A percentile compares a stretch with the other conserved stretches of the same genome.
These are phyloP conservation scores for Dastarcus helophoroides DNA, from an alignment of 2,888 invertebrate species.

Conservation along the genomic window DNA sequence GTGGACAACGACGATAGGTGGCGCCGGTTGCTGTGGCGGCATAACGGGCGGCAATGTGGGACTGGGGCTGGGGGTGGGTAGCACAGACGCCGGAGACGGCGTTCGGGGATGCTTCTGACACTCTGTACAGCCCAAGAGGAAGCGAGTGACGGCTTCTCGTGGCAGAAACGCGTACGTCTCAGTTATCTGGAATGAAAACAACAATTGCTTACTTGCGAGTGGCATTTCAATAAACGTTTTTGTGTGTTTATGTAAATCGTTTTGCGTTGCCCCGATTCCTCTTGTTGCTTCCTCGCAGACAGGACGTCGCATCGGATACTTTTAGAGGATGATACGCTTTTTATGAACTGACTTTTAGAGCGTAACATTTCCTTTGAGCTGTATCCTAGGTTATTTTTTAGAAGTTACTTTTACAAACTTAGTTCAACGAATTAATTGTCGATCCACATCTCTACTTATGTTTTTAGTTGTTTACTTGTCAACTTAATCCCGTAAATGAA, in stretches of 20 bases:
- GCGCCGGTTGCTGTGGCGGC: constrained; percentile 20
- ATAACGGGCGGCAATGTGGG: constrained; percentile 28
- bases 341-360: too few species aligned
- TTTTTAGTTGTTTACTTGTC: too few species aligned
- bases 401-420: too few species aligned
- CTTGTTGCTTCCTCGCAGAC: not conserved
- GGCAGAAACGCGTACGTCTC: constrained; percentile 94
- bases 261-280: constrained; percentile 2
- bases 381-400: too few species aligned
- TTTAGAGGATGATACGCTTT: too few species aligned
- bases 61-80: constrained; percentile 34
- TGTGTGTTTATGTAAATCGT: constrained; percentile 10
- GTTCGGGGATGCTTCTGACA: constrained; percentile 74
- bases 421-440: too few species aligned
- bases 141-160: constrained; percentile 90
- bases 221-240: constrained; percentile 26
- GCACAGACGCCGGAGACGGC: constrained; percentile 45
- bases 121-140: constrained; percentile 87
- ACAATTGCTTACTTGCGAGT: constrained; percentile 17
- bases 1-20: constrained; percentile 8
- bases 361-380: too few species aligned
- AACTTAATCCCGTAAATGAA: too few species aligned
- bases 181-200: constrained; percentile 67
- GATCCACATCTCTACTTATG: too few species aligned
- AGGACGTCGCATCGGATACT: too few species aligned